Evolutionary conservation across 2,888 invertebrate species (phyloP), one percentile per base, ranked within the genome.

Genomic region (Gibbula magus): DNA sequence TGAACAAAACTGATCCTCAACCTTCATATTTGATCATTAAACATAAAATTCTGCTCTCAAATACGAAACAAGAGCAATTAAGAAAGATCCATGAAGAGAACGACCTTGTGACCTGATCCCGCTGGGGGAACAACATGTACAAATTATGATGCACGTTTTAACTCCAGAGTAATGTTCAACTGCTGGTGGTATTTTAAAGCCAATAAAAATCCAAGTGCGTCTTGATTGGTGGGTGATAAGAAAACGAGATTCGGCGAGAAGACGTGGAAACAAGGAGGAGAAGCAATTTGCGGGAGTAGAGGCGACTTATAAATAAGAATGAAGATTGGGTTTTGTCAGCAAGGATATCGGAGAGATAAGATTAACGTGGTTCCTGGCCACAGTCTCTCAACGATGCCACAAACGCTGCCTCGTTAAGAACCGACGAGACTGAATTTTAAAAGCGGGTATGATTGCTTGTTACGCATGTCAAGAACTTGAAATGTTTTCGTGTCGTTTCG

Each of bases 191-290:
- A 70, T 35, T 70, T 70, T 32, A 39, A 39, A 70, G 39, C 35
- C 70, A 32, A 70, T 70, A 70, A 70, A 70, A 70, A 32, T 70
- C 70, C n/a, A 70, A 70, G 70, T 70, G 70, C 39, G 70, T 70
- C 39, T 70, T 70, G 70, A 70, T 70, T 70, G 70, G 70, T 61
- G 29, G 18, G 35, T 39, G 70, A 70, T 70, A 70, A 70, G 70
- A 35, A 35, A 35, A 70, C 70, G 70, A 70, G 70, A 70, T 20
- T 70, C 35, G 70, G 39, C 35, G 70, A 70, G 70, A 32, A 29
- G 70, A 70, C 70, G 32, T 39, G 70, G 35, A n/a, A 70, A 70
- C 70, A 70, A 70, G n/a, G 70, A 70, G 39, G 35, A 35, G 70
- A 35, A 25, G 39, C 35, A 70, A 70, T 70, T 70, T 70, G 70